phyloP scores from a whole-genome alignment of 2,888 invertebrate genomes.

The Villa cingulata region DNA sequence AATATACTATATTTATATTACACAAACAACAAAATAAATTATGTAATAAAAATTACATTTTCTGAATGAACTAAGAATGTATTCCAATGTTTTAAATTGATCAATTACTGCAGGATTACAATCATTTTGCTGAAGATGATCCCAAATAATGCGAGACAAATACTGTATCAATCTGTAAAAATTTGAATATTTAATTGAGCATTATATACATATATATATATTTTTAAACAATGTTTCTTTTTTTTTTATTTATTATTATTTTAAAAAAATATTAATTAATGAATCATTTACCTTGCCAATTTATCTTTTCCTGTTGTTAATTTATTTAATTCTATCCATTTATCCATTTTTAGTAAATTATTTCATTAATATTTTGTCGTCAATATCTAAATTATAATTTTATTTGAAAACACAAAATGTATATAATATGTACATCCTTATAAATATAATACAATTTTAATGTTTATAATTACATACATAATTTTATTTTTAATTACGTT shows the following conservation, averaged over 20 bases:
- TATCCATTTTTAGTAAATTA: constrained; percentile 30
- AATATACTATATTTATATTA: too few relatives aligned
- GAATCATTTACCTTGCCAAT: constrained; percentile 26
- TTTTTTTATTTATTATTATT: too few relatives aligned
- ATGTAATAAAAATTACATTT: constrained; percentile 70
- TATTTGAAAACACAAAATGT: too few relatives aligned
- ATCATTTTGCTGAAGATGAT: constrained; percentile 48
- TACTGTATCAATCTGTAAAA: constrained; percentile 66
- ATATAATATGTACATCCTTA: too few relatives aligned
- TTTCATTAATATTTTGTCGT: too few relatives aligned
- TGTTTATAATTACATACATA: too few relatives aligned
- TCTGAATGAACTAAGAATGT: constrained; percentile 69
- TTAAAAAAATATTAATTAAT: too few relatives aligned
- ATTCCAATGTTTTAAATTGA: constrained; percentile 67
- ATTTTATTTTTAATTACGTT: too few relatives aligned
- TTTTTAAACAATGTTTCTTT: too few relatives aligned
- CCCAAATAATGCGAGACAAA: constrained; percentile 66
- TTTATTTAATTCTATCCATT: constrained; percentile 28
- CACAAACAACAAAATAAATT: too few relatives aligned
- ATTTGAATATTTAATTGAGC: constrained; percentile 4
- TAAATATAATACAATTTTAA: too few relatives aligned
- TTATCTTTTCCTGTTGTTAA: constrained; percentile 33
- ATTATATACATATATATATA: neutral
- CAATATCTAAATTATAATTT: too few relatives aligned
- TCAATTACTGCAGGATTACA: constrained; percentile 50